A percentile compares a stretch with the other conserved stretches of the same genome.
These are phyloP conservation scores for Clistopyga incitator DNA, from an alignment of 2,888 invertebrate species.

Conservation along the genomic window DNA sequence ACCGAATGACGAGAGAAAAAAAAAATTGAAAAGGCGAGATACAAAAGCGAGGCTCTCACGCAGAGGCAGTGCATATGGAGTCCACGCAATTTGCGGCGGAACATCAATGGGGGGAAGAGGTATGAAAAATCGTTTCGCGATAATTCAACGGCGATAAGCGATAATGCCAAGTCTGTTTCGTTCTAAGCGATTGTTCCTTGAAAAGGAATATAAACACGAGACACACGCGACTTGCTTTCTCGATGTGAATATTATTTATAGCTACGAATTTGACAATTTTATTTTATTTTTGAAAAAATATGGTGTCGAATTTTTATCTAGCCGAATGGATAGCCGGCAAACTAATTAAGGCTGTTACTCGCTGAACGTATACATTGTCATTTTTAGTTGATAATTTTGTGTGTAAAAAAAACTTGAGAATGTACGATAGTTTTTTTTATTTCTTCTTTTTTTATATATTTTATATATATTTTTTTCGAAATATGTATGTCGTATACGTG, in stretches of 20 bases:
- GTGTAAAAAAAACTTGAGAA: constrained; percentile 24
- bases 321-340: constrained; percentile 30
- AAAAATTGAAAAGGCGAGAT: constrained; percentile 27
- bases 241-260: constrained; percentile 38
- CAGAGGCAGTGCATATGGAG: constrained; percentile 22
- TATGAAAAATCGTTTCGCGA: constrained; percentile 64
- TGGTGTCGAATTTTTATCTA: constrained; percentile 36
- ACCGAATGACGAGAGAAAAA: background rate
- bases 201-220: constrained; percentile 50
- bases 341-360: constrained; percentile 31
- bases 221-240: constrained; percentile 43
- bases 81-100: constrained; percentile 42
- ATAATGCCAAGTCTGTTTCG: constrained; percentile 47
- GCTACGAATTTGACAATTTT: constrained; percentile 15
- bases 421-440: constrained; percentile 24
- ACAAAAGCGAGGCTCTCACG: constrained; percentile 45
- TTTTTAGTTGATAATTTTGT: constrained; percentile 23
- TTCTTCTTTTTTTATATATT: background rate
- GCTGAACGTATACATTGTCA: constrained; percentile 10
- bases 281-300: constrained; percentile 8
- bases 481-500: constrained; percentile 53
- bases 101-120: constrained; percentile 42
- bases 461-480: constrained; percentile 14
- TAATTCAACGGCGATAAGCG: constrained; percentile 66
- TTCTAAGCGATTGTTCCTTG: constrained; percentile 54